Evolutionary conservation across 2,888 invertebrate species (phyloP).

Genomic region (Hirtodrosophila alboralis): DNA sequence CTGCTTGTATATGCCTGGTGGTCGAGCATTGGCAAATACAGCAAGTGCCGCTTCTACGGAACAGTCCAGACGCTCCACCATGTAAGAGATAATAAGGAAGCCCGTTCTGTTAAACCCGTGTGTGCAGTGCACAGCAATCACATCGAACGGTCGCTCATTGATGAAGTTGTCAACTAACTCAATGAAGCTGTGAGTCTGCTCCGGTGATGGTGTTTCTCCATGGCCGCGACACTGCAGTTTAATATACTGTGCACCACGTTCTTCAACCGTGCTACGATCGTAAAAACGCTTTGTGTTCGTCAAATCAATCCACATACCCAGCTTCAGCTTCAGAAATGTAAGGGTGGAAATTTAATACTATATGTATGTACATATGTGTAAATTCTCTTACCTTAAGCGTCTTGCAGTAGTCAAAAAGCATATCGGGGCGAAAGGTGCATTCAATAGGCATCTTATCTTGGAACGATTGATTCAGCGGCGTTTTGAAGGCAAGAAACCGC

Average conservation of each 20-base stretch:
- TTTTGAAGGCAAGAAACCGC: constrained; percentile 91
- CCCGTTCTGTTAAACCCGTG: constrained; percentile 99
- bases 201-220: constrained; percentile 94
- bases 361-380: background rate
- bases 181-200: constrained; percentile 94
- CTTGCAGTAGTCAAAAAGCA: constrained; percentile 93
- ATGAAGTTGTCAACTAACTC: constrained; percentile 91
- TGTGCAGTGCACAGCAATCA: constrained; percentile 93
- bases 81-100: constrained; percentile 95
- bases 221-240: constrained; percentile 96
- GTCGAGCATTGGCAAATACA: constrained; percentile 89
- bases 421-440: constrained; percentile 93
- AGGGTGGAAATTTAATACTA: background rate
- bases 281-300: constrained; percentile 98
- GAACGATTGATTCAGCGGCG: constrained; percentile 93
- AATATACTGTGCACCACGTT: constrained; percentile 91
- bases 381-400: constrained; percentile 87
- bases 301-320: constrained; percentile 98
- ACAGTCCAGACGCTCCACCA: constrained; percentile 93
- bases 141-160: constrained; percentile 90
- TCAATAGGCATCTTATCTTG: constrained; percentile 93
- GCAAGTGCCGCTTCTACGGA: constrained; percentile 93
- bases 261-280: constrained; percentile 91
- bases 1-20: constrained; percentile 98
- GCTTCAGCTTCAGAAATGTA: constrained; percentile 87